Evolutionary conservation across 1,140 invertebrate species (phyloP).

Genomic region (Andricus grossulariae): DNA sequence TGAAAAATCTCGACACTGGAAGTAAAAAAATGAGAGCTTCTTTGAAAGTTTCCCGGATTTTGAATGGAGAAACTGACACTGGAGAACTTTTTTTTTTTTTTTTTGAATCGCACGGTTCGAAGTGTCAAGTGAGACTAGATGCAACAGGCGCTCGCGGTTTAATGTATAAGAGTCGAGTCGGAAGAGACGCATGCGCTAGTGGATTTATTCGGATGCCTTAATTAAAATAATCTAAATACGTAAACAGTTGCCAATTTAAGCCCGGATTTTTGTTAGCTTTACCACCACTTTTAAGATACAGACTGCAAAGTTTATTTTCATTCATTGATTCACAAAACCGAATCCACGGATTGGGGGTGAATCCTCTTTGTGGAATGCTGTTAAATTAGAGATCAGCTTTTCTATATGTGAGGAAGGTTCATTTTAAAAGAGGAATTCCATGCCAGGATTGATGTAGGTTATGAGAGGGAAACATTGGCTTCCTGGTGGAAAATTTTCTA

Average conservation of each 20-base stretch:
- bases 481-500: no score
- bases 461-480: not conserved
- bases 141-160: conserved; percentile 19
- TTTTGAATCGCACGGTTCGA: not conserved
- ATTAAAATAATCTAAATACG: not conserved
- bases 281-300: no score
- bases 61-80: not conserved
- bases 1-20: conserved; percentile 3
- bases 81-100: not conserved
- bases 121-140: conserved; percentile 5
- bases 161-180: not conserved
- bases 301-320: not conserved
- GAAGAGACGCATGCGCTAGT: not conserved
- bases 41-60: not conserved
- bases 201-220: not conserved
- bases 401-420: not conserved
- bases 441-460: conserved; percentile 28
- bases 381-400: not conserved
- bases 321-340: not conserved
- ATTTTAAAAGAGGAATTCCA: not conserved
- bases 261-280: no score
- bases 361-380: conserved; percentile 3
- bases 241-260: no score
- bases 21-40: not conserved
- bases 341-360: not conserved